Evolutionary conservation across 2,797 vertebrate genomes (phyloP).

Genomic region (Todus mexicanus): DNA sequence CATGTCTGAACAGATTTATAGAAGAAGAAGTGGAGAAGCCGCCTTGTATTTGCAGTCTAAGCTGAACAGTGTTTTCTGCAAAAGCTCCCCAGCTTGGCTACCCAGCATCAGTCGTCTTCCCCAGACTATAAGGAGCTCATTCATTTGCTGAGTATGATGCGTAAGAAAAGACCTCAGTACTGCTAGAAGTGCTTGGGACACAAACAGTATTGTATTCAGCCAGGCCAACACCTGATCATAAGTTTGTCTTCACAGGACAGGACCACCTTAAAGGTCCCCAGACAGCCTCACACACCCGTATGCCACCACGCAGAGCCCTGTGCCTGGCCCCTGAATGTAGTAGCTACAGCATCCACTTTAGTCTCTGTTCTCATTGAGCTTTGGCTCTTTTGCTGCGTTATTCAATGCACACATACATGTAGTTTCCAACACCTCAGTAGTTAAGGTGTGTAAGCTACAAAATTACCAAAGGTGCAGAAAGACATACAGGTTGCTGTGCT

Average conservation of each 20-base stretch:
- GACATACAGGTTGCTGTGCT: neutral
- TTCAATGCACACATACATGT: rapidly evolving
- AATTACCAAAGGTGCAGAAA: neutral
- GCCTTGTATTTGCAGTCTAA: neutral
- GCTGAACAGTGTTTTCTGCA: neutral
- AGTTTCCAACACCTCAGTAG: neutral
- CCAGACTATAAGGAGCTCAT: neutral
- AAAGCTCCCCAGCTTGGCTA: neutral
- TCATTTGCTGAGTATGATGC: neutral
- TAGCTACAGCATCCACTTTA: neutral
- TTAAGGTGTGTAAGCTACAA: neutral
- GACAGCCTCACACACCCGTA: neutral
- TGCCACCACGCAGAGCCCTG: rapidly evolving
- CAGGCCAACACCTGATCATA: neutral
- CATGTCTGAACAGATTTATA: neutral
- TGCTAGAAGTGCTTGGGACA: neutral
- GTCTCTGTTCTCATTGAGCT: neutral
- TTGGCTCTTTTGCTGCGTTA: neutral
- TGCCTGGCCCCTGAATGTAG: neutral
- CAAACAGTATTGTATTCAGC: neutral
- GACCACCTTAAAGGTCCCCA: neutral
- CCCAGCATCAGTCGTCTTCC: neutral
- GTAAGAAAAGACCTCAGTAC: neutral
- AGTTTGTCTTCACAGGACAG: neutral
- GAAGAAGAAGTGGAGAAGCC: neutral